Base-by-base conservation (phyloP, 2,113 vertebrate genomes). In the Sialia sialis region DNA sequence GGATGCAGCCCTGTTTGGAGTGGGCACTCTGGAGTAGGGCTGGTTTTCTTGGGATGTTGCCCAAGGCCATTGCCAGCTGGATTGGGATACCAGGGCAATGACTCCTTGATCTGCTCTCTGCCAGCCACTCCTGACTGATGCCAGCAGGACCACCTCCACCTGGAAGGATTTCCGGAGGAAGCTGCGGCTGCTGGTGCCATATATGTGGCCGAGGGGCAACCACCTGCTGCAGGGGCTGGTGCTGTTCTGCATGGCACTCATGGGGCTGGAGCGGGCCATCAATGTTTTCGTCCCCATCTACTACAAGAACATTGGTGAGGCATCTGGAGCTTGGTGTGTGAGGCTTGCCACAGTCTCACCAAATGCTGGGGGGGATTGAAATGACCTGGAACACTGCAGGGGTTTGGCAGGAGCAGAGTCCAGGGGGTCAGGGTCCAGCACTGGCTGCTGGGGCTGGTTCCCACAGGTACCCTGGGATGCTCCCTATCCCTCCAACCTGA, bases 271-370 rank as follows among this genome's bases (percentile, higher is more conserved):
- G 90, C 94, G 99, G 14, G 99, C 55, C 29, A 96, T 99, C 90
- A 99, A 99, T 0, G 94, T 99, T 92, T 99, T 99, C 4, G 99
- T 99, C 12, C 99, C 99, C 7, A 98, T 99, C 96, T 99, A 98
- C 97, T 99, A 97, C 95, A 99, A 98, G 90, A 95, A 99, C 72
- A 99, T 99, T 0, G 99, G 99, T 99, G 96, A 98, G 98, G 14
- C 4, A 16, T 27, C 52, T 46, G 34, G 32, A 48, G 20, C 19
- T 91, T 1, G 1, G 15, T 0, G 2, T 51, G 22, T 41, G 76
- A 56, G 49, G 62, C 27, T 60, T 7, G 2, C 17, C 49, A 30
- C 0, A 3, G 81, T 63, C 54, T 81, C 56, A 36, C 27, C 18
- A 4, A 44, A 23, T 59, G 39, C 41, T 29, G 29, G 14, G 17